These are phyloP conservation scores for Rotaria sp. DNA, from an alignment of 2,888 invertebrate genomes.

Conservation along the genomic window DNA sequence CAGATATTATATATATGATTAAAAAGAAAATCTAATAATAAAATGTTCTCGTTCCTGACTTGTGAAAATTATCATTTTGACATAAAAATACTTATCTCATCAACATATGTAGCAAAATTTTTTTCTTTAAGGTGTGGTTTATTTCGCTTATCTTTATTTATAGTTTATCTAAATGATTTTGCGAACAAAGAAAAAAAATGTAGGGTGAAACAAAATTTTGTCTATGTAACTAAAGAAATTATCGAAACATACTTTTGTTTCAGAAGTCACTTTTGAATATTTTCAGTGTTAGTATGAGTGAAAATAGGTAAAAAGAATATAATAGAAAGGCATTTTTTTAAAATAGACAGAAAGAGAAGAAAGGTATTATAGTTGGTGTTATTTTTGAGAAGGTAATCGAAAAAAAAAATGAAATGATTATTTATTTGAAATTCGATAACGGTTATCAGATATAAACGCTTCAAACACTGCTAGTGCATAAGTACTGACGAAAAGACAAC, in stretches of 20 bases:
- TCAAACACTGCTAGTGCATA: not conserved
- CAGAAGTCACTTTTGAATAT: not conserved
- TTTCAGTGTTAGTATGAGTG: not conserved
- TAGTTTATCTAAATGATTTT: not conserved
- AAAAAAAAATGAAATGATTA: not conserved
- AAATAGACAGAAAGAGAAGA: not conserved
- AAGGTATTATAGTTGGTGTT: not conserved
- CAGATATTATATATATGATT: too few species aligned
- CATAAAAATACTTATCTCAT: too few species aligned
- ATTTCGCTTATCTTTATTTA: not conserved
- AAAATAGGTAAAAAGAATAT: not conserved
- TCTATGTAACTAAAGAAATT: not conserved
- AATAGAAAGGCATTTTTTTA: not conserved
- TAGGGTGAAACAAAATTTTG: not conserved
- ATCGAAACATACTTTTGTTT: not conserved
- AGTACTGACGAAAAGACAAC: not conserved
- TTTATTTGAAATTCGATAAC: constrained; percentile 17
- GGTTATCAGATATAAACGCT: not conserved
- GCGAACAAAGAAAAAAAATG: not conserved
- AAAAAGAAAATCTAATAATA: too few species aligned
- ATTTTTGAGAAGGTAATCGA: not conserved
- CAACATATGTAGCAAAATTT: too few species aligned
- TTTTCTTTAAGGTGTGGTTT: too few species aligned
- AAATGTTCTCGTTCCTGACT: too few species aligned
- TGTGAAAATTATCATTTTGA: too few species aligned